phyloP scores from a whole-genome alignment of 2,113 vertebrate species.

The Emydocephalus ijimae region DNA sequence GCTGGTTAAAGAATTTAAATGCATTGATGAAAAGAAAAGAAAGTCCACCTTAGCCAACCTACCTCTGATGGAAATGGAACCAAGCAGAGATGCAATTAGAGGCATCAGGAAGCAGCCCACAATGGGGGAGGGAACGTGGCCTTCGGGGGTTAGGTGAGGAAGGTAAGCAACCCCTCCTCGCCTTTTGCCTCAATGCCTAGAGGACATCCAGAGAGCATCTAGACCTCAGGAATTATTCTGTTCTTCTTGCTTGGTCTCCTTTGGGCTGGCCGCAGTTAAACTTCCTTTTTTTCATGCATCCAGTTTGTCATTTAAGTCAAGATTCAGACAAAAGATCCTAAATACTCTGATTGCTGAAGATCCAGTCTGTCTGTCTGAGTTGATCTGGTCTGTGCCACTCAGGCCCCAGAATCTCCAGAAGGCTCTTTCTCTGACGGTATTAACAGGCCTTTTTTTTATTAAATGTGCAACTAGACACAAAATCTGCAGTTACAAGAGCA shows the following conservation, averaged over 20 bases:
- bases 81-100: not conserved
- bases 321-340: not conserved
- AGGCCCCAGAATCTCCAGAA: not conserved
- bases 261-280: not conserved
- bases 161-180: not conserved
- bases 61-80: not conserved
- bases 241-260: not conserved
- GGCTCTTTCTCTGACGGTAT: not conserved
- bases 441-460: not conserved
- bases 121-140: rapidly evolving
- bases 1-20: not conserved
- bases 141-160: not conserved
- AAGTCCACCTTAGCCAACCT: not conserved
- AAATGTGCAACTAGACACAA: not conserved
- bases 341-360: not conserved
- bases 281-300: not conserved
- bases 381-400: not conserved
- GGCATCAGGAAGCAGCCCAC: not conserved
- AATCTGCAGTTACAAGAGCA: not conserved
- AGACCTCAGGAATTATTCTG: not conserved
- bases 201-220: not conserved
- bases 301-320: not conserved
- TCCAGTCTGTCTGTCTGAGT: not conserved
- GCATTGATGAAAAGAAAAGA: not conserved
- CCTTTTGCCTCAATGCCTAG: not conserved